These are phyloP conservation scores for Acridotheres tristis DNA, from an alignment of 2,797 vertebrate species.

Conservation along the genomic window DNA sequence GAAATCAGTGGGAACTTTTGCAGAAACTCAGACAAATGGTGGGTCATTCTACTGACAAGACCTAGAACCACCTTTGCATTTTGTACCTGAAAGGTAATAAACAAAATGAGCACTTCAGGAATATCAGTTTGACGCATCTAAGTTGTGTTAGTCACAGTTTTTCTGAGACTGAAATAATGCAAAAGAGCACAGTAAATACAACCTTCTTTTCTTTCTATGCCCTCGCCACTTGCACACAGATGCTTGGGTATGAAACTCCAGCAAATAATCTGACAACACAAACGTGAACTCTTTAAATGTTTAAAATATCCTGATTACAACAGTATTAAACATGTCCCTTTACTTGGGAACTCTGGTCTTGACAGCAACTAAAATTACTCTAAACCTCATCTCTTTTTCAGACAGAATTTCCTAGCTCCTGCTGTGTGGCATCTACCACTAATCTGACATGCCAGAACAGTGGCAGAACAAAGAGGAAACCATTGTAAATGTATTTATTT, in stretches of 20 bases:
- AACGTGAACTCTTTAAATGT: slow-evolving; percentile 46
- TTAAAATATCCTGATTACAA: slow-evolving; percentile 73
- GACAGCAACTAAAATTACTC: slow-evolving; percentile 66
- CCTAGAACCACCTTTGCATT: neutral
- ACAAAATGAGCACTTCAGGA: neutral
- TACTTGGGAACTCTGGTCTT: slow-evolving; percentile 59
- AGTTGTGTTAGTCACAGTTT: neutral
- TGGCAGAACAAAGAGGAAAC: slow-evolving; percentile 64
- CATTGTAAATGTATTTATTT: slow-evolving; percentile 71
- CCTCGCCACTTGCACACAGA: neutral
- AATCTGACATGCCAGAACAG: slow-evolving; percentile 70
- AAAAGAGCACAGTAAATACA: neutral
- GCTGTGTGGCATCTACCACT: slow-evolving; percentile 67
- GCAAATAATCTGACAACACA: slow-evolving; percentile 67
- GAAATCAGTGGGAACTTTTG: neutral
- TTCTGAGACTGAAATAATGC: neutral
- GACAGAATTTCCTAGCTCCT: slow-evolving; percentile 58
- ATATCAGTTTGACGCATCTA: neutral
- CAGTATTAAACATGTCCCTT: slow-evolving; percentile 67
- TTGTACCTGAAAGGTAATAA: neutral
- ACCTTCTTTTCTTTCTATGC: neutral
- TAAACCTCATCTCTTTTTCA: slow-evolving; percentile 66
- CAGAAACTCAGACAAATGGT: neutral
- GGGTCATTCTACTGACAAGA: neutral
- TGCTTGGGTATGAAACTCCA: slow-evolving; percentile 27